Evolutionary conservation across 2,797 vertebrate species (phyloP).

Genomic region (Dendrocincla tyrannina): DNA sequence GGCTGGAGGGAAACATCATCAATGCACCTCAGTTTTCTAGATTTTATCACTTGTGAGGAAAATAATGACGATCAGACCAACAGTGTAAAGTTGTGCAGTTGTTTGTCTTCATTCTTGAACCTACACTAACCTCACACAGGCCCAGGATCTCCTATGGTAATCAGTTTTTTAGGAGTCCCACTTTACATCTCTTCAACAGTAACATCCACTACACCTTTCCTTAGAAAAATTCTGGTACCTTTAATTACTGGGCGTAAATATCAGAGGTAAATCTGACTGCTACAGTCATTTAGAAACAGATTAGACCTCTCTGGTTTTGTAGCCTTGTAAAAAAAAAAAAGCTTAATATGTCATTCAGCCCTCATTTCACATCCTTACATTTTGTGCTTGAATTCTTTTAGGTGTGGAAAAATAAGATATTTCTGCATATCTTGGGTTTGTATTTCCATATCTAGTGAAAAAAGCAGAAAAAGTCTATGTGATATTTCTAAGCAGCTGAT

Average conservation of each 20-base stretch:
- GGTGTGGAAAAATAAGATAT: neutral
- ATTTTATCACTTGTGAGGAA: neutral
- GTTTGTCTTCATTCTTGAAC: neutral
- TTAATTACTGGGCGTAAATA: neutral
- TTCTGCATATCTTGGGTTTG: rapidly evolving
- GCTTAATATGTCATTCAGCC: neutral
- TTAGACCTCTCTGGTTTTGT: neutral
- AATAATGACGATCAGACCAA: neutral
- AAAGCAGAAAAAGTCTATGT: neutral
- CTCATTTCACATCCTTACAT: neutral
- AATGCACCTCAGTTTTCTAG: neutral
- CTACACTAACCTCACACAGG: neutral
- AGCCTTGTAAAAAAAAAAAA: neutral
- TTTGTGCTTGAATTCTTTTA: neutral
- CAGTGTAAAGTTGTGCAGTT: neutral
- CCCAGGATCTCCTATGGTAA: neutral
- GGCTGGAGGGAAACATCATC: neutral
- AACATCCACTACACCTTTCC: neutral
- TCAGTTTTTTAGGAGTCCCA: neutral
- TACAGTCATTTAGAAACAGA: neutral
- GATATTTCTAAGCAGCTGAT: neutral
- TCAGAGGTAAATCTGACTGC: neutral
- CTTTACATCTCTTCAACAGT: neutral
- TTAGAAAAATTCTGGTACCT: neutral
- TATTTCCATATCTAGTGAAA: neutral